A percentile compares a stretch with the other conserved stretches of the same genome.
These are phyloP conservation scores for Orthonyx spaldingii DNA, from an alignment of 2,113 vertebrate genomes.

Conservation along the genomic window DNA sequence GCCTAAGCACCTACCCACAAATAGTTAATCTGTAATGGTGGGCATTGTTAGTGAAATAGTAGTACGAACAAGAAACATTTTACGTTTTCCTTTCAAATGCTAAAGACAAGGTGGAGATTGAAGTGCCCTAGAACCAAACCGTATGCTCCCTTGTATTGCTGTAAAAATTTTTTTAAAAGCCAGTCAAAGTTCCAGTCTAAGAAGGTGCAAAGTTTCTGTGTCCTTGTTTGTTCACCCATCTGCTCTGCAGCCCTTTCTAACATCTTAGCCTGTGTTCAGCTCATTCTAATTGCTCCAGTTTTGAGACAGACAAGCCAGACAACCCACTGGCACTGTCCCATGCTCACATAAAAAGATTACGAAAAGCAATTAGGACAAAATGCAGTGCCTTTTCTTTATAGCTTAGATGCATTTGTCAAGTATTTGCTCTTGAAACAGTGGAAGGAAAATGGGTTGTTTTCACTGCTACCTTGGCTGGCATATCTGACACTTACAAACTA, in stretches of 20 bases:
- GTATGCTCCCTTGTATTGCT: not conserved
- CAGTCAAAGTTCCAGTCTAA: not conserved
- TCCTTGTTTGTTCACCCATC: slow-evolving; percentile 45
- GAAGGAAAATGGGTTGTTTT: slow-evolving; percentile 26
- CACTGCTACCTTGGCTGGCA: slow-evolving; percentile 38
- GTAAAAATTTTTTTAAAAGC: not conserved
- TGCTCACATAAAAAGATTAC: slow-evolving; percentile 32
- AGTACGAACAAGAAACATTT: not conserved
- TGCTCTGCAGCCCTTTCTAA: slow-evolving; percentile 35
- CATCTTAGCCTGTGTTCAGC: not conserved
- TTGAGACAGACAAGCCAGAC: slow-evolving; percentile 44
- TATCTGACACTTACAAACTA: slow-evolving; percentile 36
- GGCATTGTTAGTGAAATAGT: not conserved
- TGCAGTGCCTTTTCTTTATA: slow-evolving; percentile 25
- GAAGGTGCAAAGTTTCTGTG: slow-evolving; percentile 21
- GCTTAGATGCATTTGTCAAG: slow-evolving; percentile 44
- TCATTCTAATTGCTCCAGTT: slow-evolving; percentile 44
- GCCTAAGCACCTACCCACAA: not conserved
- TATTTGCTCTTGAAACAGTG: slow-evolving; percentile 27
- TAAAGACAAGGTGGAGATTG: slow-evolving; percentile 3
- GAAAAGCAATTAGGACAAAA: slow-evolving; percentile 51
- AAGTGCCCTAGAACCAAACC: not conserved
- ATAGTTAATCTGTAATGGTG: slow-evolving; percentile 21
- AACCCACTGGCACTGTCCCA: slow-evolving; percentile 44
- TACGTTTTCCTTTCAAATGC: slow-evolving; percentile 40